These are phyloP conservation scores for Hydropsyche tenuis DNA, from an alignment of 1,140 invertebrate genomes.

Conservation along the genomic window DNA sequence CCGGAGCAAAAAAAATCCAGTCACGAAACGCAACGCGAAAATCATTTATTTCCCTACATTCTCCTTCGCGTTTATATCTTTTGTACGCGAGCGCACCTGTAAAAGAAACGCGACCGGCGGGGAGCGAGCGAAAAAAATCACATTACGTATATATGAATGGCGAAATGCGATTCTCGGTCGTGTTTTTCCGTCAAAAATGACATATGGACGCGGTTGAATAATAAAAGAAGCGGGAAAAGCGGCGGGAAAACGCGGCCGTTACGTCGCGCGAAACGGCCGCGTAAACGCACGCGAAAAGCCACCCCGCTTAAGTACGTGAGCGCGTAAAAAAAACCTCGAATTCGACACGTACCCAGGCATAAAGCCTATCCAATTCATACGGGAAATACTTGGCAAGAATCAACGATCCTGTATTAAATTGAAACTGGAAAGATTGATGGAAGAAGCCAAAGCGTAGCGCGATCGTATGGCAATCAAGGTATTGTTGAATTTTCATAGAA, in stretches of 20 bases:
- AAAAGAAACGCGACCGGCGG: no score
- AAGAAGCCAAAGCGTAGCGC: no score
- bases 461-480: no score
- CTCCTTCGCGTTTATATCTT: no score
- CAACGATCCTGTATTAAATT: no score
- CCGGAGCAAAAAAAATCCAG: constrained; percentile 7
- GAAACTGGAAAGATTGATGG: no score
- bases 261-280: neutral
- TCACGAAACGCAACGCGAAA: constrained; percentile 13
- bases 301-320: neutral
- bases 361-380: no score
- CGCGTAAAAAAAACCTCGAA: no score
- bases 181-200: constrained; percentile 21
- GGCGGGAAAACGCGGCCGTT: neutral
- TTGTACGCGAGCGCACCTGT: no score
- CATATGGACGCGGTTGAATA: constrained; percentile 20
- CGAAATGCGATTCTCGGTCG: constrained; percentile 15
- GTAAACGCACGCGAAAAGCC: constrained; percentile 8
- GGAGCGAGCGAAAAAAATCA: neutral
- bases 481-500: no score
- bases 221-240: constrained; percentile 13
- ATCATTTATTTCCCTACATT: constrained; percentile 8
- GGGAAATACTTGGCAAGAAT: no score
- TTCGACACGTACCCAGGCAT: no score
- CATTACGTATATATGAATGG: constrained; percentile 8